phyloP scores from a whole-genome alignment of 2,888 invertebrate species.

The Neocrepidodera transversa region DNA sequence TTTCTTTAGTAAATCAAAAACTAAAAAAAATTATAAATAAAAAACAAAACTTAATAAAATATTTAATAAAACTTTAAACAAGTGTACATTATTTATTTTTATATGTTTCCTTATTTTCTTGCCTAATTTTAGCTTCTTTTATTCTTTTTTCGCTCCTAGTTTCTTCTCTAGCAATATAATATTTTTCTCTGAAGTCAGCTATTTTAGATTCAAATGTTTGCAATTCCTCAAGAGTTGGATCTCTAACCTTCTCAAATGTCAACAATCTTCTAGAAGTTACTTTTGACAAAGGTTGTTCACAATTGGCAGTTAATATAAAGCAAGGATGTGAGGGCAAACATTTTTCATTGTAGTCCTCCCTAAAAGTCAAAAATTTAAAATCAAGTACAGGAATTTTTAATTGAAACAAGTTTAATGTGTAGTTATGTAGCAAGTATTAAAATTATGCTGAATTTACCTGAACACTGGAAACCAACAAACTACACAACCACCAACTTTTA shows the following conservation, averaged over 20 bases:
- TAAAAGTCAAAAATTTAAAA: conserved; percentile 60
- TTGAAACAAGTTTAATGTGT: too few relatives aligned
- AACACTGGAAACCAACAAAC: conserved; percentile 97
- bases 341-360: conserved; percentile 74
- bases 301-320: conserved; percentile 79
- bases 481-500: conserved; percentile 78
- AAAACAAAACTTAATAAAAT: conserved; percentile 13
- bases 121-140: conserved; percentile 56
- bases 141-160: conserved; percentile 68
- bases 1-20: conserved; percentile 11
- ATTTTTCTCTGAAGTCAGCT: conserved; percentile 70
- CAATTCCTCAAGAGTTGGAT: conserved; percentile 61
- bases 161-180: conserved; percentile 73
- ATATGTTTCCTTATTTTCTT: conserved; percentile 50
- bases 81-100: conserved; percentile 10
- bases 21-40: conserved; percentile 12
- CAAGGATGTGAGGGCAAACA: conserved; percentile 84
- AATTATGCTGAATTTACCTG: conserved; percentile 63
- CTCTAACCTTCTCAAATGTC: conserved; percentile 80
- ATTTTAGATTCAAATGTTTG: conserved; percentile 49
- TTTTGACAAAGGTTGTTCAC: conserved; percentile 86
- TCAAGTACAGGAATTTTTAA: too few relatives aligned
- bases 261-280: conserved; percentile 83
- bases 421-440: too few relatives aligned
- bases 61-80: conserved; percentile 5